phyloP scores from a whole-genome alignment of 2,113 vertebrate species.

The Nicator chloris region DNA sequence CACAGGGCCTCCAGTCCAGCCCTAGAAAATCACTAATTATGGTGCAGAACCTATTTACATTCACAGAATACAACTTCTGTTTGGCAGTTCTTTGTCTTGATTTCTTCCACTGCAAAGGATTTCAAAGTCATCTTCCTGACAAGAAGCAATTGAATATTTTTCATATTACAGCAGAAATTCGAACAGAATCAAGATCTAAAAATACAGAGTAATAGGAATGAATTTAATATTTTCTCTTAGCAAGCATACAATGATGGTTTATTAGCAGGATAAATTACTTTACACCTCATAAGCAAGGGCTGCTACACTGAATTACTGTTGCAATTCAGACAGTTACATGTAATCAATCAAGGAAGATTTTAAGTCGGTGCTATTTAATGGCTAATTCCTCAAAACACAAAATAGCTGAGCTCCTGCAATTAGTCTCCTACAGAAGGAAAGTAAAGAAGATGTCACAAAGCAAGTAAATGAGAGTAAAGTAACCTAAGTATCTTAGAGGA shows the following conservation, averaged over 20 bases:
- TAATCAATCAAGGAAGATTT: slow-evolving; percentile 42
- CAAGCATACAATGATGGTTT: not conserved
- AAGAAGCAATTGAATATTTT: not conserved
- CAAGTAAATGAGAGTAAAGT: not conserved
- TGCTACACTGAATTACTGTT: not conserved
- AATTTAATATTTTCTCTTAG: not conserved
- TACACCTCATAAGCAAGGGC: not conserved
- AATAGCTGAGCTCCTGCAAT: not conserved
- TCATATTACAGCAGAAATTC: not conserved
- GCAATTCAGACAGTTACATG: slow-evolving; percentile 8
- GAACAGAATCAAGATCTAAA: not conserved
- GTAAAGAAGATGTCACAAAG: not conserved
- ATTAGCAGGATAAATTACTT: slow-evolving; percentile 32
- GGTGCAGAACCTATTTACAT: not conserved
- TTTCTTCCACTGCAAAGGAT: not conserved
- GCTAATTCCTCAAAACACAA: slow-evolving; percentile 40
- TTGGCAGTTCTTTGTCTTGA: not conserved
- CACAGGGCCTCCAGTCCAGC: not conserved
- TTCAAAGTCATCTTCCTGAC: not conserved
- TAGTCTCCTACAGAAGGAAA: not conserved
- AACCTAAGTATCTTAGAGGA: not conserved
- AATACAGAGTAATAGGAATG: not conserved
- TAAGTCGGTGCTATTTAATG: not conserved
- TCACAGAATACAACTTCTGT: not conserved
- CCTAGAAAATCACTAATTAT: slow-evolving; percentile 32